Evolutionary conservation across 2,797 vertebrate species (phyloP), one percentile per base, ranked within the genome.

Genomic region (Rhynchonycteris naso): DNA sequence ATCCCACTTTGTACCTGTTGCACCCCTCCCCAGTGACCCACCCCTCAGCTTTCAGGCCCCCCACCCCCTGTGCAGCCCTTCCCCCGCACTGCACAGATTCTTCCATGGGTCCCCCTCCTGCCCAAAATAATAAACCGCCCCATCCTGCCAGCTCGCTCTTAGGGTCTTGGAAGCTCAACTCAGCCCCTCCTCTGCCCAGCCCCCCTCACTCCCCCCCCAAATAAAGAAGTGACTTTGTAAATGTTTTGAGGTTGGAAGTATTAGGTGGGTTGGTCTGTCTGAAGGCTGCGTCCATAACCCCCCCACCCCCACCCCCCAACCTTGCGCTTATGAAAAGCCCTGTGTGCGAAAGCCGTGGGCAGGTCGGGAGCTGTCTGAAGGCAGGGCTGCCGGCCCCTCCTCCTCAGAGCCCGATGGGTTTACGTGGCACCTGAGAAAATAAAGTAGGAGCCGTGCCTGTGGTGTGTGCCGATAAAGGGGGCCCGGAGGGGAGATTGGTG

Each of bases 341-440:
- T 33, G 75, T 76, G 24, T 86, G 89, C 1, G 14, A 4, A 4
- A 43, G 74, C 0, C 22, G 84, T 66, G 1, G 5, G 66, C 5
- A 7, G 47, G 14, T 7, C 7, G 28, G 52, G 59, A 33, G 50
- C 47, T 24, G 78, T 72, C 52, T 14, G 8, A 61, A 76, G 92
- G 59, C 22, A 12, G 80, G 63, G 33, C 56, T 33, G 82, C 85
- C 72, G n/a, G 85, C 75, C 95, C 94, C 75, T 33, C 35, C 56
- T 8, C 24, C 0, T 35, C 14, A 16, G 92, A 82, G 84, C 65
- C 81, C 16, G 59, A n/a, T 5, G 83, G 88, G 80, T 66, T 87
- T 79, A 28, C 69, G 4, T 10, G 91, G 79, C 96, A 97, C 96
- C 96, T 97, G 97, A 96, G 96, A 78, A 97, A 96, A 97, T 61